These are phyloP conservation scores for Aphelocoma coerulescens DNA, from an alignment of 2,113 vertebrate species.

Conservation along the genomic window DNA sequence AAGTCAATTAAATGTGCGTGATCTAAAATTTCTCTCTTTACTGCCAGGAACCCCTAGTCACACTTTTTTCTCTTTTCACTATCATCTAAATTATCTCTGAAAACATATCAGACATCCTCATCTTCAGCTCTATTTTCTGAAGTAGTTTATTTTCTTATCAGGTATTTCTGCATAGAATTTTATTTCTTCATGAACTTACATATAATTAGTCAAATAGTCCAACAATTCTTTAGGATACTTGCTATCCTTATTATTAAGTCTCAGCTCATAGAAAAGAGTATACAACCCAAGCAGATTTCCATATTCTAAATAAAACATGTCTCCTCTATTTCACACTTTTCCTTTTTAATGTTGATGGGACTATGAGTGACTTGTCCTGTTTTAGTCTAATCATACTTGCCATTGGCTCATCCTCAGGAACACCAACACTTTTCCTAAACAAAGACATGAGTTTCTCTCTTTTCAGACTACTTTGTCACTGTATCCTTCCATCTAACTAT, in stretches of 20 bases:
- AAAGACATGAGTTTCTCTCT: neutral
- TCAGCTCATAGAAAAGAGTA: neutral
- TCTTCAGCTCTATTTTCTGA: neutral
- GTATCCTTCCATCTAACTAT: neutral
- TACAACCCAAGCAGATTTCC: neutral
- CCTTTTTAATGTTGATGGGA: neutral
- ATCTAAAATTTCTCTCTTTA: neutral
- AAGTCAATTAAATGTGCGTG: neutral
- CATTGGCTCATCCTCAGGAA: neutral
- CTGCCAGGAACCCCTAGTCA: neutral
- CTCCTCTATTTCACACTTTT: neutral
- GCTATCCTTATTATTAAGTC: neutral
- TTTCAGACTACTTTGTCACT: neutral
- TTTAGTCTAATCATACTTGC: neutral
- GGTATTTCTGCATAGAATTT: neutral
- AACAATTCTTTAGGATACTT: neutral
- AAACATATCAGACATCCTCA: neutral
- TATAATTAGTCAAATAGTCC: neutral
- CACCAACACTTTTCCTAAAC: neutral
- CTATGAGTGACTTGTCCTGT: neutral
- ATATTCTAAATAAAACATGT: neutral
- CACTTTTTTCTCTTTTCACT: neutral
- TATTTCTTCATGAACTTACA: neutral
- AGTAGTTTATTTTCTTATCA: neutral
- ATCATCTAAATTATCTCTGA: neutral